These are phyloP conservation scores for Pelochelys cantorii DNA, from an alignment of 2,797 vertebrate genomes.

Conservation along the genomic window DNA sequence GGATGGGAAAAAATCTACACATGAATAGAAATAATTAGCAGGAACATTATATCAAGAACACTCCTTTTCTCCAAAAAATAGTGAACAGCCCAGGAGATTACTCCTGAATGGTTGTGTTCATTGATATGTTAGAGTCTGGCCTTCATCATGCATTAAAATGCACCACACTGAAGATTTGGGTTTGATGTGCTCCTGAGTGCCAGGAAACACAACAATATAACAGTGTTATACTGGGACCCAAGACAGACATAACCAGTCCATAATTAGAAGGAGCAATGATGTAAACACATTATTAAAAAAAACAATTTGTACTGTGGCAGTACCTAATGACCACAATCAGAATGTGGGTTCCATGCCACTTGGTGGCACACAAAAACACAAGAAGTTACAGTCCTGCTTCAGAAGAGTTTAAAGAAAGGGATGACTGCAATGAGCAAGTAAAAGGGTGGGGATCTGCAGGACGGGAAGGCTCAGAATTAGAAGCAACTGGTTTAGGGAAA, in stretches of 20 bases:
- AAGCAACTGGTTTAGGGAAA: not conserved
- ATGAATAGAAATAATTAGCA: too few relatives aligned
- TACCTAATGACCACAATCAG: not conserved
- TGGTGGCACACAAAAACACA: not conserved
- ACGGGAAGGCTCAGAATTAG: not conserved
- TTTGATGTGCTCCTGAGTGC: not conserved
- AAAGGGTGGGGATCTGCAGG: not conserved
- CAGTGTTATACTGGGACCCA: not conserved
- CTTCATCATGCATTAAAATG: not conserved
- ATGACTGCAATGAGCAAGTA: not conserved
- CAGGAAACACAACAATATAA: not conserved
- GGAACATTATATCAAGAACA: too few relatives aligned
- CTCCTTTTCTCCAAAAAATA: accelerated
- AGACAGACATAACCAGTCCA: not conserved
- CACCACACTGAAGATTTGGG: not conserved
- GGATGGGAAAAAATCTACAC: too few relatives aligned
- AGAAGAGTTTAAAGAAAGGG: not conserved
- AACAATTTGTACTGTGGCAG: not conserved
- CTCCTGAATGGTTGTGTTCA: not conserved
- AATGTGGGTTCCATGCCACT: not conserved
- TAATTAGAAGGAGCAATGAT: not conserved
- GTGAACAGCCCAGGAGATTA: not conserved
- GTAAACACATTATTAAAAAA: not conserved
- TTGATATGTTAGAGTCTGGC: not conserved
- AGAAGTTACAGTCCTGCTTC: not conserved